A percentile compares a stretch with the other conserved stretches of the same genome.
phyloP scores from a whole-genome alignment of 2,797 vertebrate species.

The Mycteria americana region DNA sequence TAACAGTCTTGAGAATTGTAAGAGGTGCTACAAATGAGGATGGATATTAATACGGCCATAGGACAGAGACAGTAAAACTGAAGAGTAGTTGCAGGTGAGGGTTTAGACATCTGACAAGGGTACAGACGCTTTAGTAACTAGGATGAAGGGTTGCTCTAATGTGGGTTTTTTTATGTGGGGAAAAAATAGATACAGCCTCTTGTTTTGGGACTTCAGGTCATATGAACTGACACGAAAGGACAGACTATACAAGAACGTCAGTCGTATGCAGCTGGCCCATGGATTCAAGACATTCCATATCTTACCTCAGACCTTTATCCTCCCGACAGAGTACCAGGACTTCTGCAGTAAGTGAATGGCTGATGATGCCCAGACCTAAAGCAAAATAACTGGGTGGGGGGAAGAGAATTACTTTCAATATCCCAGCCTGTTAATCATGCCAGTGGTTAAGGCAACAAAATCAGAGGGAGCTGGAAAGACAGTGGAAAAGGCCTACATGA shows the following conservation, averaged over 20 bases:
- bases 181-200: background rate
- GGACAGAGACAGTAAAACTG: background rate
- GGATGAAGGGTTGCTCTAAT: background rate
- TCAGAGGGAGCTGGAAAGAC: background rate
- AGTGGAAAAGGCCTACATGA: background rate
- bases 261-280: conserved; percentile 92
- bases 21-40: background rate
- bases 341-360: conserved; percentile 89
- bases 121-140: background rate
- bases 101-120: background rate
- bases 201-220: conserved; percentile 80
- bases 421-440: background rate
- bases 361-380: background rate
- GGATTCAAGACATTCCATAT: conserved; percentile 94
- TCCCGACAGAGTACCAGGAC: conserved; percentile 90
- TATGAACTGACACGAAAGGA: conserved; percentile 97
- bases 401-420: background rate
- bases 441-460: background rate
- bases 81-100: background rate
- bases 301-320: conserved; percentile 92
- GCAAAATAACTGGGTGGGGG: background rate
- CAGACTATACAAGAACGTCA: conserved; percentile 93
- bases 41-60: background rate
- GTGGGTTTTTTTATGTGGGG: background rate
- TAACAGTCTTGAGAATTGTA: background rate